phyloP scores from a whole-genome alignment of 2,113 vertebrate genomes.

The Hippocampus comes region DNA sequence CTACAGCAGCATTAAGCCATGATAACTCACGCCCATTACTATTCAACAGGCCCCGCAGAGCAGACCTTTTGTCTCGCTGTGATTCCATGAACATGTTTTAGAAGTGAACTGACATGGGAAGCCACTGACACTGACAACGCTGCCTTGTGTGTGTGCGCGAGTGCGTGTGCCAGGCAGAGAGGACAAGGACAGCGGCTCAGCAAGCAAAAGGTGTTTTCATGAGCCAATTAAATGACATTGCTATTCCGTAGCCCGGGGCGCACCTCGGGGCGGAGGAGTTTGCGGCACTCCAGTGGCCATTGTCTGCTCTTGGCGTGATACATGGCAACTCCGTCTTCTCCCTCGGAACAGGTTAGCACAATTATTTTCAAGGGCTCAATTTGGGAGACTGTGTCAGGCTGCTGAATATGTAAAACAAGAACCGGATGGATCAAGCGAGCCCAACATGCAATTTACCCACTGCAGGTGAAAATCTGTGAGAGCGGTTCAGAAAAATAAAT shows the following conservation, averaged over 20 bases:
- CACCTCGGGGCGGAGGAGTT: constrained; percentile 63
- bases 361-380: constrained; percentile 63
- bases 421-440: background rate
- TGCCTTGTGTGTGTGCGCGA: constrained; percentile 4
- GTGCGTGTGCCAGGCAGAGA: background rate
- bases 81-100: constrained; percentile 63
- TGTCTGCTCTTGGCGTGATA: constrained; percentile 62
- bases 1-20: constrained; percentile 63
- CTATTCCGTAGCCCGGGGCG: constrained; percentile 71
- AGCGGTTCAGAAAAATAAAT: too few species aligned
- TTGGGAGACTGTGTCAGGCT: constrained; percentile 49
- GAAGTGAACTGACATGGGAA: constrained; percentile 53
- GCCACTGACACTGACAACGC: constrained; percentile 57
- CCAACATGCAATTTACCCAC: too few species aligned
- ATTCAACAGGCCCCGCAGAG: constrained; percentile 71
- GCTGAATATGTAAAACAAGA: constrained; percentile 44
- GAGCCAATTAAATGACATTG: constrained; percentile 76
- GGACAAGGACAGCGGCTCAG: constrained; percentile 53
- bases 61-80: constrained; percentile 61
- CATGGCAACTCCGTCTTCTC: too few species aligned
- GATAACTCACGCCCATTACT: constrained; percentile 64
- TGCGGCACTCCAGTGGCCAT: constrained; percentile 60
- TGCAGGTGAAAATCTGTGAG: too few species aligned
- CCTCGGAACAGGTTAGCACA: constrained; percentile 52
- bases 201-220: constrained; percentile 73